Evolutionary conservation across 64 coral and sea anemone species (phyloP), one percentile per base, ranked within the genome.

Genomic region (Dendronephthya gigantea): DNA sequence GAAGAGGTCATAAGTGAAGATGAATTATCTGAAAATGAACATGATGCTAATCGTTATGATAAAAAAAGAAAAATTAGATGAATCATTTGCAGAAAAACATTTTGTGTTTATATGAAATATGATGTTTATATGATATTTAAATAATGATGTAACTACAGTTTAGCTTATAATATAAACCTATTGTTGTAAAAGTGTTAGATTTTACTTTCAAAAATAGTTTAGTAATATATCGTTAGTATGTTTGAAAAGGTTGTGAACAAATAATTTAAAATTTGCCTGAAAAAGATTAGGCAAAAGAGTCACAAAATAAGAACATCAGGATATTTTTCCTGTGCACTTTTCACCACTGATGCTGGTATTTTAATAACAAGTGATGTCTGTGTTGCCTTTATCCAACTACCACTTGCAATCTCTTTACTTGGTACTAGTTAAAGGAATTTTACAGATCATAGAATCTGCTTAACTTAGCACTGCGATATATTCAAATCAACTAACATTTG

Each of bases 361-460:
- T 79, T 79, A 34, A 79, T 79, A 39, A 79, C 36, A 29, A 79
- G 22, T 39, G 72, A 79, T 36, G 72, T 34, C 29, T 79, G 32
- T 36, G 72, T 79, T 79, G 72, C 72, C 37, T 79, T 79, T 36
- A 79, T 79, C 72, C 72, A 79, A 39, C 4, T 79, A 79, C 72
- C 72, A 79, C 29, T 29, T 4, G 7, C 15, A 15, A 79, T 33
- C 34, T 79, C 28, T 12, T 39, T 6, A 39, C 16, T 79, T 16
- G 72, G 72, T 35, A 79, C 72, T 79, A 33, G 13, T 28, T 4
- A 19, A 79, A 35, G 36, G n/a, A n/a, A n/a, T n/a, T n/a, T n/a
- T n/a, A n/a, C n/a, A n/a, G n/a, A n/a, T n/a, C n/a, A n/a, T n/a
- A n/a, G n/a, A n/a, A n/a, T n/a, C n/a, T n/a, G n/a, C n/a, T n/a